phyloP scores from a whole-genome alignment of 2,797 vertebrate genomes.

The Platalea minor region DNA sequence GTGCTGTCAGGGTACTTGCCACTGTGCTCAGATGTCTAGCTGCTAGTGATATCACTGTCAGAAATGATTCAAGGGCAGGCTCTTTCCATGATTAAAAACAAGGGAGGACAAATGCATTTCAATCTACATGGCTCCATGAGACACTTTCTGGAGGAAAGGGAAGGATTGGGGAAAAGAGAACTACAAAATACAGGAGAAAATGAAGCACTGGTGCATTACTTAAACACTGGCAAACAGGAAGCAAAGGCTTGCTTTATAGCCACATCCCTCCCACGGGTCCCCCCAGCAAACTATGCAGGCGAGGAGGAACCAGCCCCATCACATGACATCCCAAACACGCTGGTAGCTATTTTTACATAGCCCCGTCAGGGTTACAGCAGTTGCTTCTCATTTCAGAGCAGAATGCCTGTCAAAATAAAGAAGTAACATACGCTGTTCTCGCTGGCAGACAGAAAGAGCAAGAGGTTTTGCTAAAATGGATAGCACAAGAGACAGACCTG shows the following conservation, averaged over 20 bases:
- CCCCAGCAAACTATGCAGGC: too few species aligned
- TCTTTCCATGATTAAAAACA: not conserved
- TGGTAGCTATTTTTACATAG: not conserved
- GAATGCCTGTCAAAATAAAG: not conserved
- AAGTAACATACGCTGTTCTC: not conserved
- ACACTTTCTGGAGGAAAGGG: not conserved
- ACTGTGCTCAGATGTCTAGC: not conserved
- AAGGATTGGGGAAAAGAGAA: not conserved
- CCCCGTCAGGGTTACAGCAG: not conserved
- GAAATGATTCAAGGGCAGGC: not conserved
- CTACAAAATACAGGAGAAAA: not conserved
- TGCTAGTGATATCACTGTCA: not conserved
- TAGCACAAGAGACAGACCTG: not conserved
- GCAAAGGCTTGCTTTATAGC: not conserved
- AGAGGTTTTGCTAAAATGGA: not conserved
- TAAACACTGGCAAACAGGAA: not conserved
- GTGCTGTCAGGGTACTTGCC: not conserved
- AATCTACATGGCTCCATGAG: accelerated
- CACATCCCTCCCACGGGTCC: not conserved
- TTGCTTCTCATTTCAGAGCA: not conserved
- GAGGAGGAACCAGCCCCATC: not conserved
- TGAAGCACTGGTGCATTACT: not conserved
- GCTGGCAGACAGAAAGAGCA: not conserved
- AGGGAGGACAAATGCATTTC: not conserved
- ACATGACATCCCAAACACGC: accelerated